A percentile compares a stretch with the other conserved stretches of the same genome.
These are phyloP conservation scores for Calameuta filiformis DNA, from an alignment of 2,888 invertebrate species.

Conservation along the genomic window DNA sequence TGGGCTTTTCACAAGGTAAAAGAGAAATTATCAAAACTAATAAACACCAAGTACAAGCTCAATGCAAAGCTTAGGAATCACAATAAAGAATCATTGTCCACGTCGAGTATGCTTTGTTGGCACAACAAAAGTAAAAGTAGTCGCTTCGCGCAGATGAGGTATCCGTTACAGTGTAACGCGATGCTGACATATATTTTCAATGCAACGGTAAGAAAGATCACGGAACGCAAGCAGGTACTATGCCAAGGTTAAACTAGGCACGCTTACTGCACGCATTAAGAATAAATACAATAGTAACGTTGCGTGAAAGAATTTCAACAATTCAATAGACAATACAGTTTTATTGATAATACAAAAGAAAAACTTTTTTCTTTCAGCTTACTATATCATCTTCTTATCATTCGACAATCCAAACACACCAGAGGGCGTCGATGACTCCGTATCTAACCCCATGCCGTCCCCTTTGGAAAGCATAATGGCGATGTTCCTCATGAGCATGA, in stretches of 20 bases:
- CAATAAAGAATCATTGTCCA: neutral
- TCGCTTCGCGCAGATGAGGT: neutral
- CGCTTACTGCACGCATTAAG: neutral
- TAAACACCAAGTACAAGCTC: neutral
- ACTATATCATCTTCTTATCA: slow-evolving; percentile 90
- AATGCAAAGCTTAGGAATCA: neutral
- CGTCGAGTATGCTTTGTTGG: neutral
- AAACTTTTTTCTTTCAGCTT: slow-evolving; percentile 71
- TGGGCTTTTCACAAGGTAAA: slow-evolving; percentile 95
- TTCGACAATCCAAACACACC: slow-evolving; percentile 87
- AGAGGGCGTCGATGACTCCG: slow-evolving; percentile 84
- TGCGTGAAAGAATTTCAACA: neutral
- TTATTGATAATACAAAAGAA: neutral
- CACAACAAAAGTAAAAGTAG: neutral
- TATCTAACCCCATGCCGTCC: slow-evolving; percentile 88
- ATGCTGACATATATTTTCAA: slow-evolving; percentile 44
- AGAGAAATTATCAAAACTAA: neutral
- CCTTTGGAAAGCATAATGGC: slow-evolving; percentile 96
- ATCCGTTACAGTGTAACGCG: slow-evolving; percentile 20
- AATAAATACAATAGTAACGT: neutral
- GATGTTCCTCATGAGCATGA: slow-evolving; percentile 98
- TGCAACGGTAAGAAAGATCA: neutral
- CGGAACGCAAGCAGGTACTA: slow-evolving; percentile 28
- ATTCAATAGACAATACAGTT: neutral
- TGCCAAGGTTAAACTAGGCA: slow-evolving; percentile 42